Percentiles rank a stretch among this genome's conserved stretches.
phyloP scores from a whole-genome alignment of 2,797 vertebrate species.

The Poeciliopsis infans region DNA sequence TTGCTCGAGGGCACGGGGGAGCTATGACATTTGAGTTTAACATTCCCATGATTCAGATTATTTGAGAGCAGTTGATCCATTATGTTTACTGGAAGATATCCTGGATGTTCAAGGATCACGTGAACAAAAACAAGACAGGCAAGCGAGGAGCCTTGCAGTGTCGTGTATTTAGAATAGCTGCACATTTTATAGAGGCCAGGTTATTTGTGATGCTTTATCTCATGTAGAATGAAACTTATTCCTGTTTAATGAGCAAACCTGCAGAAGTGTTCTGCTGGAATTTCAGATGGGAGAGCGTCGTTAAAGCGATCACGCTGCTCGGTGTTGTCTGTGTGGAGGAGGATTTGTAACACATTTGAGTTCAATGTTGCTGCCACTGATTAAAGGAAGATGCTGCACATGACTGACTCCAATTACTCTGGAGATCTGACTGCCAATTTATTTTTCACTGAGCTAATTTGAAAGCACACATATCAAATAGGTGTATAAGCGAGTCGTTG shows the following conservation, averaged over 20 bases:
- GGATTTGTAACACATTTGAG: conserved; percentile 18
- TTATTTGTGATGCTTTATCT: conserved; percentile 17
- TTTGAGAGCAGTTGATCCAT: conserved; percentile 12
- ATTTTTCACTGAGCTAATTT: conserved; percentile 19
- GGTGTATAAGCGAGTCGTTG: not conserved
- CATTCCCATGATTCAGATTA: conserved; percentile 62
- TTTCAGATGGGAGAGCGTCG: conserved; percentile 17
- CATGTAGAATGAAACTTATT: conserved; percentile 20
- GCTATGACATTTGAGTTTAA: conserved; percentile 55
- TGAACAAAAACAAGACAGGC: not conserved
- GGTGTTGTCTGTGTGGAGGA: conserved; percentile 17
- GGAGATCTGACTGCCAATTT: conserved; percentile 29
- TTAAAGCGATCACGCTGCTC: conserved; percentile 23
- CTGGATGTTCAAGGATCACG: conserved; percentile 8
- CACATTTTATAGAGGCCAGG: not conserved
- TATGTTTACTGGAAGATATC: conserved; percentile 20
- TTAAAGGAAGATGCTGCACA: conserved; percentile 33
- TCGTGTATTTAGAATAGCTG: not conserved
- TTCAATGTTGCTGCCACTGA: conserved; percentile 26
- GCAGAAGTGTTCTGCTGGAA: conserved; percentile 2
- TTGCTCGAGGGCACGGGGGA: conserved; percentile 54
- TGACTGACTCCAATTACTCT: conserved; percentile 26
- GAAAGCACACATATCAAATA: conserved; percentile 8
- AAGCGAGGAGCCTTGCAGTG: not conserved
- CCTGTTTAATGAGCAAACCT: conserved; percentile 33